Evolutionary conservation across 2,113 vertebrate genomes (phyloP), one percentile per base, ranked within the genome.

Genomic region (Anhinga anhinga): DNA sequence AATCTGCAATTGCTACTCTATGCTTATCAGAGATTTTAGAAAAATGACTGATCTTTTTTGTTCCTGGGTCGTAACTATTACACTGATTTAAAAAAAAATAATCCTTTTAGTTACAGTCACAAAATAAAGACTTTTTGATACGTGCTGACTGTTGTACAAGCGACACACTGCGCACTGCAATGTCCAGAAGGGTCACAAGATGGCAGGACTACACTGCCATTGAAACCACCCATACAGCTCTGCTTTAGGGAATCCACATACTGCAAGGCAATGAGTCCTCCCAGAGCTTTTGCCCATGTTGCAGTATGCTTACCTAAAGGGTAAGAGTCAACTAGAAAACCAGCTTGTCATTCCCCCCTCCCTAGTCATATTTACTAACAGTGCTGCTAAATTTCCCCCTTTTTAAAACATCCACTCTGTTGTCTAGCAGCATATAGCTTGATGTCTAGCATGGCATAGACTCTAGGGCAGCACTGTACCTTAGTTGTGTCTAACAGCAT

Each of bases 391-490:
- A 15, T 30, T 26, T 56, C 38, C 74, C 26, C 32, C 12, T 7
- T 47, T 55, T 55, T 55, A 9, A 74, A 49, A 11, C 42, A 38
- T 8, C 49, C 2, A 8, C 32, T 18, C 56, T 38, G 22, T 61
- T 22, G 18, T 9, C 22, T 45, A 45, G 44, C 44, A 18, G 44
- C 44, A 18, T 18, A 7, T 18, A 45, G 44, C 40, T 47, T 15
- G 10, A n/a, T 15, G 38, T 6, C 67, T 15, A 26, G 34, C 9
- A 2, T 5, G 3, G 32, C 32, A 12, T 0, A 34, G 58, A 3
- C 32, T 56, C 38, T 2, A n/a, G 16, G 52, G 29, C 29, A 30
- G 19, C 13, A 1, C 16, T 5, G 26, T 15, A 14, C 63, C 36
- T 55, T 3, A 40, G 67, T 3, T 12, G 23, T n/a, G 34, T 4